Conservation (phyloP, 2,797 vertebrate species). For the Pangasius macronema region DNA sequence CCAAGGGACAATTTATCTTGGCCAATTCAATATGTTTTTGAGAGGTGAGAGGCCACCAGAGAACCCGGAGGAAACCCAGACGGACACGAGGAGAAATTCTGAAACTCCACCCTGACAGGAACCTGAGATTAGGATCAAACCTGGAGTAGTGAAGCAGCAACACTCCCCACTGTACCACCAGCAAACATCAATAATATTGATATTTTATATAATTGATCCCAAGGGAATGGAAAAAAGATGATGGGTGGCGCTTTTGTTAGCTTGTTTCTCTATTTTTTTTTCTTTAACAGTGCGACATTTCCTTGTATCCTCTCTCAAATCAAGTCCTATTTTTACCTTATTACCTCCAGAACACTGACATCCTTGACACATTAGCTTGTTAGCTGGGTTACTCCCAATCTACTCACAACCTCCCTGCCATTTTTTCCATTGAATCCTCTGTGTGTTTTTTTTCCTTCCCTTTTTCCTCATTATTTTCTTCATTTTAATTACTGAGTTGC, state of each 20-base stretch:
- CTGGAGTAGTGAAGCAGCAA: too few species aligned
- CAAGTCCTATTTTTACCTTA: constrained; percentile 22
- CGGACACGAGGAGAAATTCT: neutral
- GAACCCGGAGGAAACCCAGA: neutral
- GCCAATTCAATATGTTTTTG: neutral
- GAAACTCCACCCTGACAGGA: neutral
- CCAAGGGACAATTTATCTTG: neutral
- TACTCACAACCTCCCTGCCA: neutral
- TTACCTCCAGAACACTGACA: constrained; percentile 15
- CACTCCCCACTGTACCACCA: neutral
- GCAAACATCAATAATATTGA: neutral
- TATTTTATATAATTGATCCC: neutral
- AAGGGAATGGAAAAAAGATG: neutral
- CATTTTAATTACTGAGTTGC: neutral
- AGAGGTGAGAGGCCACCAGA: neutral
- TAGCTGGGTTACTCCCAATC: neutral
- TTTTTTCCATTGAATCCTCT: neutral
- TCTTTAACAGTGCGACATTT: neutral
- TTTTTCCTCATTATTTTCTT: neutral
- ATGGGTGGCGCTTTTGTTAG: neutral
- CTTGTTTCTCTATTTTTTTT: neutral
- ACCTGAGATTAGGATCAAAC: neutral
- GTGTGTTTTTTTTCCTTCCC: neutral
- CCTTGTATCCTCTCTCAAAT: neutral
- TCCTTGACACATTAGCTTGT: constrained; percentile 19